Conservation (phyloP, 2,888 invertebrate genomes). For the Eristalis pertinax region DNA sequence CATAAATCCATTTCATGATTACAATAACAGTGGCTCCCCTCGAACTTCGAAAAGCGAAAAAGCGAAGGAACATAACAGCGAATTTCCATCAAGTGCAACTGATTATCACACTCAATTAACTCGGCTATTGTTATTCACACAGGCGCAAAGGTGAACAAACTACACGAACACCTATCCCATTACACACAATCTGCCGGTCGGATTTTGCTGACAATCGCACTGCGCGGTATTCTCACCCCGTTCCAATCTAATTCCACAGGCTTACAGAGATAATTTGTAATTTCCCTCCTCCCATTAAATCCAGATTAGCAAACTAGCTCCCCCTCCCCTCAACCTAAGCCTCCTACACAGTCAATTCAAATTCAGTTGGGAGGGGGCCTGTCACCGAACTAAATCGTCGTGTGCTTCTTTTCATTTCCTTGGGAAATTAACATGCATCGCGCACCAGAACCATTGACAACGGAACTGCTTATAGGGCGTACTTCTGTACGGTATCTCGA, state of each 20-base stretch:
- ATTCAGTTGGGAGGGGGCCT: too few species aligned
- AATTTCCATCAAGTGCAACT: conserved; percentile 26
- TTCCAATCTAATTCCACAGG: neutral
- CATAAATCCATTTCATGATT: conserved; percentile 18
- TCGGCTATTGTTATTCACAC: conserved; percentile 40
- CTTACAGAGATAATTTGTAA: conserved; percentile 42
- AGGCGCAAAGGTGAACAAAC: conserved; percentile 59
- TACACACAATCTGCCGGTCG: neutral
- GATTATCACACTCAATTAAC: conserved; percentile 67
- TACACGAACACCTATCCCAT: conserved; percentile 6
- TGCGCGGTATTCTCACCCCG: neutral
- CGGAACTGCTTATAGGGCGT: conserved; percentile 59
- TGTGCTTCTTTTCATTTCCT: conserved; percentile 62
- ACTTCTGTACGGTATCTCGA: conserved; percentile 37
- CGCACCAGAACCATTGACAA: conserved; percentile 38
- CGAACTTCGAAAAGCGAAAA: neutral
- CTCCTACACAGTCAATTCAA: neutral
- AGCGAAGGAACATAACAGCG: neutral
- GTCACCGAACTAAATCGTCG: conserved; percentile 15
- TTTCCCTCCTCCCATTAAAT: conserved; percentile 58
- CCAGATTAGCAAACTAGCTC: conserved; percentile 51
- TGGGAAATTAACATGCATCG: conserved; percentile 42
- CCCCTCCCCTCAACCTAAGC: neutral
- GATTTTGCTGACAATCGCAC: conserved; percentile 41
- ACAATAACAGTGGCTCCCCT: neutral